Evolutionary conservation across 2,113 vertebrate genomes (phyloP), one percentile per base, ranked within the genome.

Genomic region (Channa argus): DNA sequence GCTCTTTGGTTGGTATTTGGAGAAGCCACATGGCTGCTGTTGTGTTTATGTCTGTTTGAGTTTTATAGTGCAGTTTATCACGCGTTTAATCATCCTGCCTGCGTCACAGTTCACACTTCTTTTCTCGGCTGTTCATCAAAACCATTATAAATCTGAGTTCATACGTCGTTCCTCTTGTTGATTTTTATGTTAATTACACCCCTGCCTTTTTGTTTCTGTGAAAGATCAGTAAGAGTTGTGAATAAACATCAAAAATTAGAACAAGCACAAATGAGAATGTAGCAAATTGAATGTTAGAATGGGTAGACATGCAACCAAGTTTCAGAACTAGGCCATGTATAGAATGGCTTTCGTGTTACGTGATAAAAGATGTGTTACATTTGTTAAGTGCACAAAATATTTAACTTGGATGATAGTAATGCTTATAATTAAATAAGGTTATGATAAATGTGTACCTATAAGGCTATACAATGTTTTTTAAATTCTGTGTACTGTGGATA

Each of bases 41-140:
- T 82, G 80, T 86, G 65, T 73, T 70, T 79, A 88, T 74, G 80
- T 83, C 83, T 74, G 80, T 83, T 84, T 59, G n/a, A 84, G 67
- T 77, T 33, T 24, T 47, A 45, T 63, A 75, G 67, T 77, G 76
- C 79, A 78, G 88, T 86, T 90, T 90, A 88, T 85, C 68, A 41
- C 68, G 81, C 82, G 36, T 79, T 77, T 63, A 43, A 60, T 73
- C 79, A 74, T 86, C 50, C 37, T 79, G 83, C 83, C 71, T 86
- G 80, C 63, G 14, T 65, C 83, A 78, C 52, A 9, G 24, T 55
- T 73, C 69, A 71, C 58, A 0, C 49, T 45, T 54, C 6, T 65
- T 52, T 65, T 83, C 64, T 63, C 39, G 1, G 75, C 76, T 53
- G 46, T 59, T 81, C 70, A 63, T 68, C 8, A 12, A 63, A 60